Base-by-base conservation (phyloP, 2,888 invertebrate species). In the Scaptomyza caliginosa region DNA sequence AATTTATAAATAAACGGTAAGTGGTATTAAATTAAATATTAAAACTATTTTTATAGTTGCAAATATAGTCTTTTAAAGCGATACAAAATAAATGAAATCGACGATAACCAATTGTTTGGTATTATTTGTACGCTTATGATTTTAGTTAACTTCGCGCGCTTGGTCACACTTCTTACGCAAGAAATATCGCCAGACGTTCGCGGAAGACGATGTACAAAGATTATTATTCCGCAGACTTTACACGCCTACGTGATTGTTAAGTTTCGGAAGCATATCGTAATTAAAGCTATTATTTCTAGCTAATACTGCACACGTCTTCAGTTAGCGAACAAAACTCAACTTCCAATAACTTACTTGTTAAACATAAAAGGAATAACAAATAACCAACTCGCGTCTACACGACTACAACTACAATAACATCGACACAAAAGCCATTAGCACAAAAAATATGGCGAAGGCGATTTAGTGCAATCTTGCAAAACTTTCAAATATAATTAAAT, bases 401-500 rank as follows among this genome's bases (percentile, higher is more conserved):
- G 70, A 65, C 46, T 36, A 74, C 74, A 74, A 55, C 16, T 64
- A 56, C 46, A 74, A 57, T 7, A 69, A 69, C 56, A 54, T 38
- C 50, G 65, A 69, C 54, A 54, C 52, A 57, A 54, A 64, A 58
- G 63, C 38, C 46, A 74, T 69, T 74, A 50, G 55, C 30, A 59
- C 70, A 64, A 73, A 67, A 74, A 74, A 74, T 74, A 74, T 75
- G 73, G 76, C 73, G 73, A 72, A 65, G 70, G 51, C 55, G 49
- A 73, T 70, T 73, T 73, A 75, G 76, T 73, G 76, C 75, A 75
- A 70, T 73, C 57, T 75, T 75, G 69, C 58, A 69, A 72, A 69
- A 69, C 69, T 69, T 58, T 64, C 36, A 74, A 63, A 54, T 67
- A 55, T 40, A 39, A 17, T 32, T 39, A 59, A 67, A 49, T 24